phyloP scores from a whole-genome alignment of 2,797 vertebrate genomes.

The Anguilla megastoma region DNA sequence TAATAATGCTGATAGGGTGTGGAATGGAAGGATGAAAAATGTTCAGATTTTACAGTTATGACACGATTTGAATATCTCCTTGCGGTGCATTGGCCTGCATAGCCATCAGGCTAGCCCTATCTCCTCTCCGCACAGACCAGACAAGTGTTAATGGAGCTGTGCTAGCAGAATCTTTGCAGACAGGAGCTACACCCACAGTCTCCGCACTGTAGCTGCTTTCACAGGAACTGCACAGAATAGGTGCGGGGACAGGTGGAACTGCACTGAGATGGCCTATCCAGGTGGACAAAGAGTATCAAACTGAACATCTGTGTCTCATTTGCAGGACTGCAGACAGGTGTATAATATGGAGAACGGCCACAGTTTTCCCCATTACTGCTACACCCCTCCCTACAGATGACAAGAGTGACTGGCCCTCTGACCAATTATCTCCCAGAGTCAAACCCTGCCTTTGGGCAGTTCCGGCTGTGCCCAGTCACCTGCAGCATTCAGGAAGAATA shows the following conservation, averaged over 20 bases:
- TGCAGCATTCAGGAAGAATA: too few relatives aligned
- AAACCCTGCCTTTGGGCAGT: neutral
- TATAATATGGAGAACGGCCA: neutral
- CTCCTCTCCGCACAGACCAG: neutral
- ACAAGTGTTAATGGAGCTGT: neutral
- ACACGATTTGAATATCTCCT: neutral
- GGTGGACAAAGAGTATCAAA: neutral
- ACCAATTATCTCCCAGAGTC: neutral
- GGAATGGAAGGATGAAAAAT: neutral
- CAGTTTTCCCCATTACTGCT: neutral
- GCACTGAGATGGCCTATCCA: neutral
- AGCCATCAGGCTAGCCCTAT: neutral
- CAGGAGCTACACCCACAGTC: neutral
- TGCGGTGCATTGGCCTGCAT: neutral
- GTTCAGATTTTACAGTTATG: too few relatives aligned
- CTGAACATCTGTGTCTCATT: neutral
- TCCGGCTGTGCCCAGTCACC: too few relatives aligned
- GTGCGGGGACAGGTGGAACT: neutral
- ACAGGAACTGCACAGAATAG: neutral
- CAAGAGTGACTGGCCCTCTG: neutral
- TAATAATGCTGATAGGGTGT: neutral
- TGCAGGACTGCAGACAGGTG: neutral
- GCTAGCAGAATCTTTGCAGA: neutral
- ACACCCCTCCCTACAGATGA: neutral
- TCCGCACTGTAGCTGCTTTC: neutral